Base-by-base conservation (phyloP, 2,888 invertebrate species). In the Perizoma affinitatum region DNA sequence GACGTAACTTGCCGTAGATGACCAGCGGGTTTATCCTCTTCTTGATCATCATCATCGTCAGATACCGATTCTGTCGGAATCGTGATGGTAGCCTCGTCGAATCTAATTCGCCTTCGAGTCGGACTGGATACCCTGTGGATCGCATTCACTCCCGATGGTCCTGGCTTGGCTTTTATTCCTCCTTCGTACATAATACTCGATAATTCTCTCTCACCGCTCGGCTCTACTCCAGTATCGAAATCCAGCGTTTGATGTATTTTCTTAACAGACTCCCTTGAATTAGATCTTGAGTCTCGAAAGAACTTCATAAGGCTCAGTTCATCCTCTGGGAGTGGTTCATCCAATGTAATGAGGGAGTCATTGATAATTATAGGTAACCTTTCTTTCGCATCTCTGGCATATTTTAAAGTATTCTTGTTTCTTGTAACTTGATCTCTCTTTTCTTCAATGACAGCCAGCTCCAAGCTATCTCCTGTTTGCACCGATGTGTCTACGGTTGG, bases 381-480 rank as follows among this genome's bases (percentile, higher is more conserved):
- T 6, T 22, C 10, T 22, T 44, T 44, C 0, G 9, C 4, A 40
- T 40, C 40, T 11, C 11, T 38, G 6, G 34, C 42, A 53, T 41
- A 34, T 43, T 5, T 10, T 33, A 8, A 5, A n/a, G 6, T 10
- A 22, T 58, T 38, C 38, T 11, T 61, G 34, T 11, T 45, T 45
- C 3, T 55, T 10, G 3, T 64, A 35, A 36, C 60, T 34, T 43
- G 33, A 45, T 53, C 35, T 5, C 49, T 41, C 5, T 36, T 2
- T 9, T 61, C 34, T 53, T 59, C 22, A 42, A 55, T n/a, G n/a
- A 48, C 41, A 6, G 67, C 54, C 54, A 84, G 75, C 70, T 86
- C 83, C 57, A 88, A 75, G 68, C 87, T 87, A 4, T 77, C 78
- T 38, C 83, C 84, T 0, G 91, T 90, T 79, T 91, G 91, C 1